Conservation (phyloP, 2,888 invertebrate genomes). For the Mythimna albipuncta region DNA sequence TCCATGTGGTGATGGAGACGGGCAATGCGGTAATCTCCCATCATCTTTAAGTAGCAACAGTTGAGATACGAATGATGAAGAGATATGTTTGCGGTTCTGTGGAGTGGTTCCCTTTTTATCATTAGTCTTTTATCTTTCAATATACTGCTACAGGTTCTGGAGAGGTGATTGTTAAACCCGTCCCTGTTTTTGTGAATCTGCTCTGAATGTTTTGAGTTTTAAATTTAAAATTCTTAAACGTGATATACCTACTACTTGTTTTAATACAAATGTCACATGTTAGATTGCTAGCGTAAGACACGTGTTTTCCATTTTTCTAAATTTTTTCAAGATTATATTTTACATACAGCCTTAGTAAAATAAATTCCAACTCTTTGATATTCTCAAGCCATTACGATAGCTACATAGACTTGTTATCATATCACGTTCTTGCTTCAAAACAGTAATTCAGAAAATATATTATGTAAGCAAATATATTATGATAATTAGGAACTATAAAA, state of each 20-base stretch:
- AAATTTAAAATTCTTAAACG: background rate
- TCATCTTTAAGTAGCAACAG: conserved; percentile 15
- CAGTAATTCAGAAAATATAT: conserved; percentile 24
- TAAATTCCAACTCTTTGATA: conserved; percentile 9
- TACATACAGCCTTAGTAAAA: conserved; percentile 8
- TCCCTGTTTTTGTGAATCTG: background rate
- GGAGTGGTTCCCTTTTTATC: background rate
- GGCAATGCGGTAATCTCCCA: background rate
- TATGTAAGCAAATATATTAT: conserved; percentile 27
- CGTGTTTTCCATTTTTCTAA: conserved; percentile 17
- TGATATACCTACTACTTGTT: background rate
- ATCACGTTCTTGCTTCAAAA: conserved; percentile 6
- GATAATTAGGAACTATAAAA: conserved; percentile 30
- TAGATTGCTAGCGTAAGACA: background rate
- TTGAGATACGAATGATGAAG: conserved; percentile 20
- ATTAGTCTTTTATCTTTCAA: background rate
- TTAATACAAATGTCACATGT: background rate
- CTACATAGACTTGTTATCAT: conserved; percentile 13
- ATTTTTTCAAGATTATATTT: background rate
- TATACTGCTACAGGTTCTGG: background rate
- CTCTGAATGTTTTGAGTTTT: background rate
- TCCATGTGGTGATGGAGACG: conserved; percentile 27
- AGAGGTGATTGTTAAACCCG: too few species aligned
- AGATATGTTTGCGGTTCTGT: background rate
- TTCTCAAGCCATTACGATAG: conserved; percentile 9